Base-by-base conservation (phyloP, 1,140 invertebrate species). In the Heliothis subflexa region DNA sequence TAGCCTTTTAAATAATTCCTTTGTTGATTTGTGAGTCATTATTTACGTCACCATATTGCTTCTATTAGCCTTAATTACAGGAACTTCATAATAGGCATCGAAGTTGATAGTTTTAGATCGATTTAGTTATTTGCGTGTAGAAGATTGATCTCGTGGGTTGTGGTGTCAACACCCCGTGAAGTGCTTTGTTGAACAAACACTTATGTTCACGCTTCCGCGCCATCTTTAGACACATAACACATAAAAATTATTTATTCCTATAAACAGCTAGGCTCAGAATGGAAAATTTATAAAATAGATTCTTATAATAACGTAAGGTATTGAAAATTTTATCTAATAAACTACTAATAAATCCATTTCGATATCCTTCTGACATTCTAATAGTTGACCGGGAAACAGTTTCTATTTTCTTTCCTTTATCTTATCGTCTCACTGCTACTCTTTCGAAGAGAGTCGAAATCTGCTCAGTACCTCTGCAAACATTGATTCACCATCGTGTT, bases 101-200 rank as follows among this genome's bases (percentile, higher is more conserved):
- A 10, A 45, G 13, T 50, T 9, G 16, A 45, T 64, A 64, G 40
- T 10, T 61, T 11, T 40, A 16, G n/a, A 45, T 62, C 0, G 54
- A 73, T 59, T n/a, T n/a, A 14, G 10, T 52, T 25, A 14, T 50
- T 52, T 52, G 9, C 5, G 50, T 18, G 59, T 57, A 33, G 62
- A 61, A 55, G 52, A 40, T n/a, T 55, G 66, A 66, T 74, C 77
- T 21, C 10, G 61, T 79, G 33, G 57, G 50, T 33, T 50, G 49
- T 78, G 47, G 49, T 49, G 84, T 83, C 80, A 87, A 87, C 50
- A 86, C 78, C 33, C 82, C 81, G 64, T 80, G 45, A 59, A 88
- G 85, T 76, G 72, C 54, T 81, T 72, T 79, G 66, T 73, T 59
- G n/a, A 80, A 78, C 80, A 87, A 84, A 86, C 79, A 87, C 75